Evolutionary conservation across 2,888 invertebrate genomes (phyloP), one percentile per base, ranked within the genome.

Genomic region (Helicoverpa assulta): DNA sequence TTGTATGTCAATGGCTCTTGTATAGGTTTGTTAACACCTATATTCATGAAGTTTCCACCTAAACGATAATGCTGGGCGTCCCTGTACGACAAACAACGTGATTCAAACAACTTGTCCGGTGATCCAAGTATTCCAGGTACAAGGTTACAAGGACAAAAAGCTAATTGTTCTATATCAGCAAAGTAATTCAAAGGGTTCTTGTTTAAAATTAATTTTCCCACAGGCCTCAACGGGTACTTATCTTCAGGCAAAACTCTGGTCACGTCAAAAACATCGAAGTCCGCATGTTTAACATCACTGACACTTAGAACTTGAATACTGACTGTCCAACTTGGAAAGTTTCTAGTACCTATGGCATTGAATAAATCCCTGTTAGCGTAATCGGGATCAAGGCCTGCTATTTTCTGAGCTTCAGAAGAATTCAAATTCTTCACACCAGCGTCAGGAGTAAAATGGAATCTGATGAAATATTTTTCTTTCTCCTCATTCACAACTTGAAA

Each of bases 11-110:
- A 92, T 57, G 92, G 90, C 7, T 96, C 96, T 83, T 96, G 93
- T 93, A 97, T 98, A 0, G 99, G 99, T 90, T 99, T 99, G 92
- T 99, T 99, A 26, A 99, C 98, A 0, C 99, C 98, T 54, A 99
- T 96, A 88, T 98, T 99, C 75, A 98, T 96, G 90, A 97, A 98
- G 94, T 99, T 99, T 6, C 98, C 96, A 12, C 99, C 99, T 85
- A 99, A 92, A 97, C 99, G 18, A 96, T 97, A 91, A 63, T 91
- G 82, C 86, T 99, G 99, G 0, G 99, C 98, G 91, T 99, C 99
- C 3, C 97, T 96, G 88, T 99, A 98, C 0, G 98, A 96, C 88
- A 98, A 97, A 0, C 98, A 95, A 70, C 98, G 97, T 8, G 98
- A 98, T 90, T 98, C 97, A 65, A 99, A 96, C 97, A 99, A 97